Evolutionary conservation across 1,140 invertebrate species (phyloP).

Genomic region (Drosophila oshimai): DNA sequence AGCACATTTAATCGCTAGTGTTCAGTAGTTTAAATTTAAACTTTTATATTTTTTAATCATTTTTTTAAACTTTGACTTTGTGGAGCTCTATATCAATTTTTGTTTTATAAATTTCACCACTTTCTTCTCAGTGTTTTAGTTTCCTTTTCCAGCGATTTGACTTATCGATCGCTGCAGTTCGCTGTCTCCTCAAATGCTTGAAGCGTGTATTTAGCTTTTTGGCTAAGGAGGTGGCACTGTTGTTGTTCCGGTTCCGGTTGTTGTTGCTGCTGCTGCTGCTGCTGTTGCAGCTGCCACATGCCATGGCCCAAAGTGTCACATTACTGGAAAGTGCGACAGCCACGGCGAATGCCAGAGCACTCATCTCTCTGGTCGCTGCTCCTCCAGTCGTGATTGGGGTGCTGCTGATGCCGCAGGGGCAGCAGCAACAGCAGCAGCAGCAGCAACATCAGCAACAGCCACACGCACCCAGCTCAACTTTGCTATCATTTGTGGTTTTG

Average conservation of each 20-base stretch:
- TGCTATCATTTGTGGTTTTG: slow-evolving; percentile 44
- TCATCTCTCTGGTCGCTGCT: background rate
- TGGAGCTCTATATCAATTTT: too few relatives aligned
- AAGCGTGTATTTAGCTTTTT: slow-evolving; percentile 33
- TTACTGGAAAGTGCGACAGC: slow-evolving; percentile 68
- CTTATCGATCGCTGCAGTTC: slow-evolving; percentile 17
- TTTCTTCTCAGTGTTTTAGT: background rate
- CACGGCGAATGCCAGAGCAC: background rate
- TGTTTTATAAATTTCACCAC: background rate
- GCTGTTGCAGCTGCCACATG: slow-evolving; percentile 40
- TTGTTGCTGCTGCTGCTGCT: background rate
- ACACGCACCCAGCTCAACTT: slow-evolving; percentile 26
- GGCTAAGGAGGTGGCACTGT: slow-evolving; percentile 15
- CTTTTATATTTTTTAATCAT: too few relatives aligned
- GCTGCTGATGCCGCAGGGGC: slow-evolving; percentile 9
- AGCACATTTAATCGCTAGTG: too few relatives aligned
- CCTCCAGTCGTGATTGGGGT: slow-evolving; percentile 13
- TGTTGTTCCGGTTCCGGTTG: slow-evolving; percentile 7
- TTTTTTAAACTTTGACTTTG: too few relatives aligned
- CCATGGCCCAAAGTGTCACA: slow-evolving; percentile 66
- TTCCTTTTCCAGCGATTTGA: background rate
- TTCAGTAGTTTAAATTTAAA: too few relatives aligned
- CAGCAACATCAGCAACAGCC: background rate
- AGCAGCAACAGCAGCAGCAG: background rate
- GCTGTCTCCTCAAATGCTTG: background rate